These are phyloP conservation scores for Chironex yamaguchii DNA, from an alignment of 30 jellyfish, hydroid and myxozoan genomes.

Conservation along the genomic window DNA sequence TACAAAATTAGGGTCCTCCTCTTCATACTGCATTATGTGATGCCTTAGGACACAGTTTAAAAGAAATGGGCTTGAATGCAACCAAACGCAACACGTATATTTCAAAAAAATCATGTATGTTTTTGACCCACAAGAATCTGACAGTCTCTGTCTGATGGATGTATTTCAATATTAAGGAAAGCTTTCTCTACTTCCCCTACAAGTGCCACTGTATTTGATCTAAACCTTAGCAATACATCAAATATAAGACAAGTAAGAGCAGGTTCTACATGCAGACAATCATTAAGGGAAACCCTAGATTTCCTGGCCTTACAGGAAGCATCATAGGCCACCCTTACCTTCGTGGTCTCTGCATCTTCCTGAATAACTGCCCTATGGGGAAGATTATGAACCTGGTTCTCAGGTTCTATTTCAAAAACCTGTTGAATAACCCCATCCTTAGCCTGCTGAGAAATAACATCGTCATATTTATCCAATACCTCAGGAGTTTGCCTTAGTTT, in stretches of 20 bases:
- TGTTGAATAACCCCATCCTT: no score
- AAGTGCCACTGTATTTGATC: constrained; percentile 22
- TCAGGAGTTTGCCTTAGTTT: no score
- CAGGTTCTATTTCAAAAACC: no score
- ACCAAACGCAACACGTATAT: constrained; percentile 13
- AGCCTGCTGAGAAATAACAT: no score
- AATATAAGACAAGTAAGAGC: constrained; percentile 24
- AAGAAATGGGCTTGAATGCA: constrained; percentile 39
- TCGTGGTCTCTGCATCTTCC: constrained; percentile 60
- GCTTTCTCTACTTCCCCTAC: constrained; percentile 66
- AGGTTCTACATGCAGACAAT: constrained; percentile 54
- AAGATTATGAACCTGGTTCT: no score
- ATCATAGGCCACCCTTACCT: constrained; percentile 46
- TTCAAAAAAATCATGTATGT: background rate
- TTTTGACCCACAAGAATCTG: background rate
- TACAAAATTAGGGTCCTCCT: constrained; percentile 26
- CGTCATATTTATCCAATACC: no score
- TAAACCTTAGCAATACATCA: constrained; percentile 45
- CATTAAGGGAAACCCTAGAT: constrained; percentile 18
- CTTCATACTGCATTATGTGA: constrained; percentile 3
- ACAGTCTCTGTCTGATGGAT: constrained; percentile 23
- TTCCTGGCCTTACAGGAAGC: constrained; percentile 51
- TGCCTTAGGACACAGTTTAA: constrained; percentile 20
- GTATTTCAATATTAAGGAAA: constrained; percentile 29
- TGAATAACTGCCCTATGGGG: constrained; percentile 64